Conservation (phyloP, 2,888 invertebrate species). For the Blastobasis adustella region DNA sequence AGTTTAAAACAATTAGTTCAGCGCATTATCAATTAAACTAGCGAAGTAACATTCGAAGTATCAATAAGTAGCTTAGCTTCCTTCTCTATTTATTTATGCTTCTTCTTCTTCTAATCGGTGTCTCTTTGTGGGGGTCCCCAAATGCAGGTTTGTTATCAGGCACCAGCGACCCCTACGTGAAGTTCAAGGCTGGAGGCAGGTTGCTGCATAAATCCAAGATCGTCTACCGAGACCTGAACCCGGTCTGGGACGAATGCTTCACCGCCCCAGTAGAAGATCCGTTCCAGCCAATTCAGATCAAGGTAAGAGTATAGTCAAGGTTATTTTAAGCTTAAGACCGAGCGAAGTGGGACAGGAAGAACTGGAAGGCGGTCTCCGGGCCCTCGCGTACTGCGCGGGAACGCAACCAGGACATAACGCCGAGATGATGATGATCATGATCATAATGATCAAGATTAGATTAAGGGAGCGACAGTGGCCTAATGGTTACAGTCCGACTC, state of each 20-base stretch:
- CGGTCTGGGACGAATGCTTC: conserved; percentile 98
- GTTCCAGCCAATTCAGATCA: conserved; percentile 87
- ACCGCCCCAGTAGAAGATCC: conserved; percentile 94
- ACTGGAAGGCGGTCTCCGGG: too few relatives aligned
- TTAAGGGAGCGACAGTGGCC: too few relatives aligned
- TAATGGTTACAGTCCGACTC: too few relatives aligned
- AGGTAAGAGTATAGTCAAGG: conserved; percentile 72
- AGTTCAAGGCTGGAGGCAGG: conserved; percentile 92
- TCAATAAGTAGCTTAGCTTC: neutral
- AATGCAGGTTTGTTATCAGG: conserved; percentile 80
- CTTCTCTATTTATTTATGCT: conserved; percentile 34
- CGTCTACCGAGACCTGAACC: conserved; percentile 95
- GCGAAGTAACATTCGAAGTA: too few relatives aligned
- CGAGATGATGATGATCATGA: too few relatives aligned
- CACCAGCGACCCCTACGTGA: conserved; percentile 97
- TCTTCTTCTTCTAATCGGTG: conserved; percentile 53
- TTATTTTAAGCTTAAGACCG: too few relatives aligned
- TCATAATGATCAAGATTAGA: too few relatives aligned
- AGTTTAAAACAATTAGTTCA: too few relatives aligned
- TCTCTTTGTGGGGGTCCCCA: conserved; percentile 53
- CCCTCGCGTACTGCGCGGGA: too few relatives aligned
- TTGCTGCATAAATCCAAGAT: conserved; percentile 95
- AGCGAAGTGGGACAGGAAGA: too few relatives aligned
- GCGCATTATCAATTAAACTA: too few relatives aligned
- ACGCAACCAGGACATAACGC: too few relatives aligned